Conservation (phyloP, 2,888 invertebrate genomes). For the Drosophila parthenogenetica region DNA sequence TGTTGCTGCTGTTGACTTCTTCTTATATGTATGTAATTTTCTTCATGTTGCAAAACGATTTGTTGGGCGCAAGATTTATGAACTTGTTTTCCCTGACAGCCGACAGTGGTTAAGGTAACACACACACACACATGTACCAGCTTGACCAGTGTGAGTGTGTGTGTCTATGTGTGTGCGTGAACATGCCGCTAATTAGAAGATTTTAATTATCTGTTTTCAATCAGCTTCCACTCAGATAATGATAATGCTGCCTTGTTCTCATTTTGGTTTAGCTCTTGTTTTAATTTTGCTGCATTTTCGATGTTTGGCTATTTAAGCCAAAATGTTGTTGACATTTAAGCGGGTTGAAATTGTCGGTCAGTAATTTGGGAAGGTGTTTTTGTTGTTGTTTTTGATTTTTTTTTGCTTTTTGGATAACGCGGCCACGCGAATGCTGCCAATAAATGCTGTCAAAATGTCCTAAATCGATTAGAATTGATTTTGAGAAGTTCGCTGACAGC, state of each 20-base stretch:
- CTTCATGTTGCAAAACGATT: slow-evolving; percentile 83
- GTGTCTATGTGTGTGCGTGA: slow-evolving; percentile 70
- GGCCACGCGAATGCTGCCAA: slow-evolving; percentile 79
- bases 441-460: slow-evolving; percentile 81
- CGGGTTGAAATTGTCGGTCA: slow-evolving; percentile 26
- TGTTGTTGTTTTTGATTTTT: background rate
- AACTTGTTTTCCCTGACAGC: slow-evolving; percentile 83
- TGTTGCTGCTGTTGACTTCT: slow-evolving; percentile 43
- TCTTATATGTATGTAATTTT: slow-evolving; percentile 67
- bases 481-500: slow-evolving; percentile 73
- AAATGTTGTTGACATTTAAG: slow-evolving; percentile 72
- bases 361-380: slow-evolving; percentile 62
- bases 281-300: slow-evolving; percentile 5
- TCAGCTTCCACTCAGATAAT: slow-evolving; percentile 78
- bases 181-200: slow-evolving; percentile 80
- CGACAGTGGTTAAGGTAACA: slow-evolving; percentile 82
- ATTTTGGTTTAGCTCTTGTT: slow-evolving; percentile 20
- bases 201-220: slow-evolving; percentile 79
- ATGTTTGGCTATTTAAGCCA: slow-evolving; percentile 63
- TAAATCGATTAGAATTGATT: slow-evolving; percentile 82
- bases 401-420: slow-evolving; percentile 48
- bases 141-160: background rate
- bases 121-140: slow-evolving; percentile 60
- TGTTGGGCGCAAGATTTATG: slow-evolving; percentile 83
- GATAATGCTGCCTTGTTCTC: slow-evolving; percentile 69